phyloP scores from a whole-genome alignment of 1,140 invertebrate species.

The Lasaia peninsularis region DNA sequence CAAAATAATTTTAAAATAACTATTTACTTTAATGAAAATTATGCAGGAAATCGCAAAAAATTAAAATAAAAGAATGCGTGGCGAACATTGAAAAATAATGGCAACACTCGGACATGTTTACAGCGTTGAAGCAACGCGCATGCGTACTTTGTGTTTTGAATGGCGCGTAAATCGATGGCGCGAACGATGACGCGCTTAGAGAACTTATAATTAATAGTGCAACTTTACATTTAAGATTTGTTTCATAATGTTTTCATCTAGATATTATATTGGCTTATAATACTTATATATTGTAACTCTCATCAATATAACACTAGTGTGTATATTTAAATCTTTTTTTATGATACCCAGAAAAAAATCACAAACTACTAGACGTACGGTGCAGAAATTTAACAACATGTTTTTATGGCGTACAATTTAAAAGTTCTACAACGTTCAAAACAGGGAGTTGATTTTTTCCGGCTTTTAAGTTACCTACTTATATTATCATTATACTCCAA shows the following conservation, averaged over 20 bases:
- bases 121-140: slow-evolving; percentile 38
- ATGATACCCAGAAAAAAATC: too few relatives aligned
- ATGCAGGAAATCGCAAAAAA: not conserved
- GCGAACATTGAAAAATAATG: slow-evolving; percentile 31
- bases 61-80: slow-evolving; percentile 4
- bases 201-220: slow-evolving; percentile 13
- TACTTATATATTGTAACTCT: too few relatives aligned
- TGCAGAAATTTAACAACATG: too few relatives aligned
- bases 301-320: too few relatives aligned
- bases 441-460: too few relatives aligned
- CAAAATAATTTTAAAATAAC: not conserved
- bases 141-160: slow-evolving; percentile 52
- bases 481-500: too few relatives aligned
- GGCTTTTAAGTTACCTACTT: too few relatives aligned
- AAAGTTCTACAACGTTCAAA: too few relatives aligned
- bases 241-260: not conserved
- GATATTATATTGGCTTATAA: too few relatives aligned
- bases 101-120: slow-evolving; percentile 49
- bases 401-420: too few relatives aligned
- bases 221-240: slow-evolving; percentile 15
- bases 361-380: too few relatives aligned
- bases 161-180: slow-evolving; percentile 56
- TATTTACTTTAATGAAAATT: not conserved
- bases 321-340: too few relatives aligned
- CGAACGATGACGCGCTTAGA: slow-evolving; percentile 30